Conservation (phyloP, 2,888 invertebrate genomes). For the Nymphalis polychloros region DNA sequence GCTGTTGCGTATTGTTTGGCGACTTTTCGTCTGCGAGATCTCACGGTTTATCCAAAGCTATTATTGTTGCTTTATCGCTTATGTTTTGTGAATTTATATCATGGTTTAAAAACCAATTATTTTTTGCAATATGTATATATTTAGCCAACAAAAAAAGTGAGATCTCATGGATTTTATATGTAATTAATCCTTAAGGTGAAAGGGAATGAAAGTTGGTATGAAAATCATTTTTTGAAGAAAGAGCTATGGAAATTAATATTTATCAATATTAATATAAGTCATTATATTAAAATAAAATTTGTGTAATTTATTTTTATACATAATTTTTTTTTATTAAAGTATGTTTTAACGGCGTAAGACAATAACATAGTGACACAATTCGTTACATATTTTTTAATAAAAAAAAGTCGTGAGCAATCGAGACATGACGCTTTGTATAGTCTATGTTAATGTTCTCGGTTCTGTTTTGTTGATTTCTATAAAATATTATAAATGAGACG, state of each 20-base stretch:
- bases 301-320: constrained; percentile 22
- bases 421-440: constrained; percentile 65
- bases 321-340: constrained; percentile 16
- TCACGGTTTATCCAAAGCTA: constrained; percentile 15
- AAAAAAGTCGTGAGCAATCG: constrained; percentile 66
- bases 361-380: constrained; percentile 62
- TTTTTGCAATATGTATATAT: not conserved
- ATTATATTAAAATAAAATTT: constrained; percentile 29
- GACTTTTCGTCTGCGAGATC: constrained; percentile 64
- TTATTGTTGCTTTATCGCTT: not conserved
- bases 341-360: constrained; percentile 22
- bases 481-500: constrained; percentile 81
- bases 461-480: constrained; percentile 81
- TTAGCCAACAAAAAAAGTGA: not conserved
- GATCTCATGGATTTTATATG: not conserved
- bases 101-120: not conserved
- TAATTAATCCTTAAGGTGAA: no score
- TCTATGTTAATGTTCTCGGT: constrained; percentile 73
- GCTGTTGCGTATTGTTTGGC: constrained; percentile 55
- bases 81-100: constrained; percentile 1
- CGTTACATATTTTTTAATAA: constrained; percentile 69
- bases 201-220: no score
- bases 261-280: no score
- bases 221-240: no score
- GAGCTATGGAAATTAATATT: no score